Percentiles rank a stretch among this genome's conserved stretches.
phyloP scores from a whole-genome alignment of 2,113 vertebrate species.

The Gymnocephalus cernua region DNA sequence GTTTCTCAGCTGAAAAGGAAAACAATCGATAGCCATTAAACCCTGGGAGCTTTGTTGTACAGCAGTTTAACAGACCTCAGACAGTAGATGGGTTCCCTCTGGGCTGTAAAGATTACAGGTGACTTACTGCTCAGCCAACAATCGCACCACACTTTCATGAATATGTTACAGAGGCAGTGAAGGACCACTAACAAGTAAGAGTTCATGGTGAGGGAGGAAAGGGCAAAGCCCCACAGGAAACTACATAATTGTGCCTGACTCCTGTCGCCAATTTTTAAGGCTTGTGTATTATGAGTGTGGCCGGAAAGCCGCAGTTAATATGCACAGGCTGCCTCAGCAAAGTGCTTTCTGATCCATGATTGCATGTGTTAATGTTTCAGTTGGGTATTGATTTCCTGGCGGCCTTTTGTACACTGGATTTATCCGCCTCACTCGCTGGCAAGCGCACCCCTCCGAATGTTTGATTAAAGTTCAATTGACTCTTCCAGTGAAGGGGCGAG shows the following conservation, averaged over 20 bases:
- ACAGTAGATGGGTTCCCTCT: constrained; percentile 68
- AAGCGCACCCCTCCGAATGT: constrained; percentile 87
- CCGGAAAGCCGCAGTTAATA: constrained; percentile 85
- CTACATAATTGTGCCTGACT: constrained; percentile 72
- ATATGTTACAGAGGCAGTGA: constrained; percentile 40
- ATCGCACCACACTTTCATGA: constrained; percentile 55
- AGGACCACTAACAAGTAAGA: constrained; percentile 46
- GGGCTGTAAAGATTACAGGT: constrained; percentile 79
- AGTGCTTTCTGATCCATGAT: constrained; percentile 91
- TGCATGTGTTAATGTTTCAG: constrained; percentile 94
- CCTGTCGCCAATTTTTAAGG: constrained; percentile 70
- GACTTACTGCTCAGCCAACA: constrained; percentile 71
- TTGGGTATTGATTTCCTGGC: constrained; percentile 92
- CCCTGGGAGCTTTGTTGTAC: constrained; percentile 70
- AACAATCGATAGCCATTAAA: constrained; percentile 81
- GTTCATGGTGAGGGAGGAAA: constrained; percentile 46
- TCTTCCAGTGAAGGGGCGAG: constrained; percentile 84
- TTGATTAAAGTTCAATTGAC: constrained; percentile 97
- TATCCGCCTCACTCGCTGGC: constrained; percentile 83
- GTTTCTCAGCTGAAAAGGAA: constrained; percentile 75
- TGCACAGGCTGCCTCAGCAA: constrained; percentile 88
- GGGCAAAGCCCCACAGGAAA: constrained; percentile 53
- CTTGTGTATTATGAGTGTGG: constrained; percentile 81
- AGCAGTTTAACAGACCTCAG: constrained; percentile 76
- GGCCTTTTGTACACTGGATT: constrained; percentile 91